Evolutionary conservation across 2,113 vertebrate species (phyloP).

Genomic region (Tachysurus vachellii): DNA sequence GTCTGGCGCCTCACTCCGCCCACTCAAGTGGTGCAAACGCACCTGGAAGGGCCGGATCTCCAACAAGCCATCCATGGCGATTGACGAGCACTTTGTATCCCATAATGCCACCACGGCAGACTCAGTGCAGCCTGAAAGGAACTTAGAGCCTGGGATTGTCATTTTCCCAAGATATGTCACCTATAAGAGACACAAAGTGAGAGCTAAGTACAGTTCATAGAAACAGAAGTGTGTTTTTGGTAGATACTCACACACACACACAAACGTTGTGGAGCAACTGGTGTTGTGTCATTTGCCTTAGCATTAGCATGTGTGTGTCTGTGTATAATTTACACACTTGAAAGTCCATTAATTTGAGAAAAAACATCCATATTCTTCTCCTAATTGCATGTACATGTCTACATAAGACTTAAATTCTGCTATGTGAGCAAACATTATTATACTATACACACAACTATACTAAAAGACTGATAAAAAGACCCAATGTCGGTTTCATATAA

Average conservation of each 20-base stretch:
- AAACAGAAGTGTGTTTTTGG: neutral
- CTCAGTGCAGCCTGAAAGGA: slow-evolving; percentile 95
- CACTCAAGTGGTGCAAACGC: slow-evolving; percentile 90
- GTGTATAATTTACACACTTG: neutral
- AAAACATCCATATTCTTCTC: neutral
- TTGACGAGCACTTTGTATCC: slow-evolving; percentile 73
- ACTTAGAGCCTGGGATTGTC: slow-evolving; percentile 88
- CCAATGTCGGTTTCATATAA: neutral
- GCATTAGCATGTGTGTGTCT: neutral
- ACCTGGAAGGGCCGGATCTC: slow-evolving; percentile 99
- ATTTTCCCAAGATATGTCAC: slow-evolving; percentile 95
- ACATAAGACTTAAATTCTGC: neutral
- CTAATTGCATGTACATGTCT: neutral
- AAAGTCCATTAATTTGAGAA: no score
- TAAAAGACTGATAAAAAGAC: neutral
- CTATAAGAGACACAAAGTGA: slow-evolving; percentile 69
- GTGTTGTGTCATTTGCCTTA: neutral
- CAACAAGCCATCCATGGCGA: slow-evolving; percentile 81
- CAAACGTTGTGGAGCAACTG: neutral
- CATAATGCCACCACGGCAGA: slow-evolving; percentile 92
- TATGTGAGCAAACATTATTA: neutral
- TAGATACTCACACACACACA: slow-evolving; percentile 3
- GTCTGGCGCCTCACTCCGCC: slow-evolving; percentile 84
- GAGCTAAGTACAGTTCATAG: neutral
- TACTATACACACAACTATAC: neutral